Evolutionary conservation across 2,888 invertebrate species (phyloP).

Genomic region (Leptura quadrifasciata): DNA sequence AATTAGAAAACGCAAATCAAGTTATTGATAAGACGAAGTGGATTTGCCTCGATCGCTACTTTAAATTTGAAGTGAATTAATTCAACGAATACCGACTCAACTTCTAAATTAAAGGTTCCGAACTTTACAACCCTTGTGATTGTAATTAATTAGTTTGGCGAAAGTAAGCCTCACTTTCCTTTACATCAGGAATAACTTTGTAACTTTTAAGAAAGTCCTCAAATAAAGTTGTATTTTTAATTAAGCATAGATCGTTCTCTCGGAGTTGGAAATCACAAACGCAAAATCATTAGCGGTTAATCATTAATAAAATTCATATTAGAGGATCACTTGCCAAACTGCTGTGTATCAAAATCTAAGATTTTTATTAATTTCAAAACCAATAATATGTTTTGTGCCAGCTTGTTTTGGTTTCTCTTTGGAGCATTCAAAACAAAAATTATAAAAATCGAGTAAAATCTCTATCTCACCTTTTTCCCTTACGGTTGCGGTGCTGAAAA

Average conservation of each 20-base stretch:
- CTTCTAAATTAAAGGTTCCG: constrained; percentile 41
- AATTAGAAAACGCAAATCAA: constrained; percentile 29
- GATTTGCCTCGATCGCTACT: constrained; percentile 22
- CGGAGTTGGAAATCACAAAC: background rate
- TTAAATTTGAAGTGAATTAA: background rate
- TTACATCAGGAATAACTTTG: constrained; percentile 3
- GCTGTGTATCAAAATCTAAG: too few relatives aligned
- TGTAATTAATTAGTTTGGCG: constrained; percentile 49
- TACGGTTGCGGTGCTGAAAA: too few relatives aligned
- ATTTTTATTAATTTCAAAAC: too few relatives aligned
- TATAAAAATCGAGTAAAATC: too few relatives aligned
- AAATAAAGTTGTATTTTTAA: background rate
- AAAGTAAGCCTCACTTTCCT: constrained; percentile 16
- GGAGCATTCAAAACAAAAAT: too few relatives aligned
- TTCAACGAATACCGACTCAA: constrained; percentile 23
- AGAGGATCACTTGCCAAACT: too few relatives aligned
- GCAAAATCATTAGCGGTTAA: background rate
- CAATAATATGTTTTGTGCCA: too few relatives aligned
- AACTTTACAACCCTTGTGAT: constrained; percentile 41
- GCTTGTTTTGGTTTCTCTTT: too few relatives aligned
- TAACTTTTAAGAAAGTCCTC: constrained; percentile 1
- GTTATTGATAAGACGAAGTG: constrained; percentile 26
- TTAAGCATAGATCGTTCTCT: background rate
- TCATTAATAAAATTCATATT: background rate
- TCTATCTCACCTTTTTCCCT: too few relatives aligned